Base-by-base conservation (phyloP, 2,888 invertebrate genomes). In the Hartigia nigra region DNA sequence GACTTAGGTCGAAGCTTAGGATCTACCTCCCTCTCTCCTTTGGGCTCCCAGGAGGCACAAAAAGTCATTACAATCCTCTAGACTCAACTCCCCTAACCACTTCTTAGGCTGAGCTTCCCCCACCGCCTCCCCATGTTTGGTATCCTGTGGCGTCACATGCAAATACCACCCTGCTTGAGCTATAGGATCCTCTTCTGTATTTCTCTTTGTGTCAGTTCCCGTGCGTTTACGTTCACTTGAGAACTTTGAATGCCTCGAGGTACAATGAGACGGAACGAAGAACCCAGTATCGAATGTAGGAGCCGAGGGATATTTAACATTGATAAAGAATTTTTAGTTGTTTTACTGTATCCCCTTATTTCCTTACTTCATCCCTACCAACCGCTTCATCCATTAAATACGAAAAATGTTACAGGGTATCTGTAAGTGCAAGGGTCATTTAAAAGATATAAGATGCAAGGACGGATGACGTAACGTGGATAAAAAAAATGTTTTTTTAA, bases 1-100 rank as follows among this genome's bases (percentile, higher is more conserved):
- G 72, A 55, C 39, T 55, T 55, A 55, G 39, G 39, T 55, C 39
- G 32, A 31, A 72, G 72, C 72, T 72, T 72, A 72, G 32, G 31
- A 12, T 31, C 31, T 72, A 72, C 72, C 72, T 72, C 23, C 14
- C 31, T 32, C 31, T 3, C 31, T 72, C 1, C 72, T 72, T 72
- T 72, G 12, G 72, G 32, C 31, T 72, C 72, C 72, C 72, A 72
- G 31, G 72, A 72, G 72, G 31, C 72, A 31, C 72, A 72, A 72
- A 72, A 72, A 72, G 72, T 72, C 72, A 72, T 72, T 72, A 72
- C 72, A 31, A 72, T 72, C 72, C 72, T 72, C 72, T 55, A 14
- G 39, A 55, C 39, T 55, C 23, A 2, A 55, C 23, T 55, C 23
- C 23, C 39, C 39, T 55, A 55, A 55, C 39, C 39, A 55, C 39